Evolutionary conservation across 2,113 vertebrate species (phyloP), one percentile per base, ranked within the genome.

Genomic region (Pampusana beccarii): DNA sequence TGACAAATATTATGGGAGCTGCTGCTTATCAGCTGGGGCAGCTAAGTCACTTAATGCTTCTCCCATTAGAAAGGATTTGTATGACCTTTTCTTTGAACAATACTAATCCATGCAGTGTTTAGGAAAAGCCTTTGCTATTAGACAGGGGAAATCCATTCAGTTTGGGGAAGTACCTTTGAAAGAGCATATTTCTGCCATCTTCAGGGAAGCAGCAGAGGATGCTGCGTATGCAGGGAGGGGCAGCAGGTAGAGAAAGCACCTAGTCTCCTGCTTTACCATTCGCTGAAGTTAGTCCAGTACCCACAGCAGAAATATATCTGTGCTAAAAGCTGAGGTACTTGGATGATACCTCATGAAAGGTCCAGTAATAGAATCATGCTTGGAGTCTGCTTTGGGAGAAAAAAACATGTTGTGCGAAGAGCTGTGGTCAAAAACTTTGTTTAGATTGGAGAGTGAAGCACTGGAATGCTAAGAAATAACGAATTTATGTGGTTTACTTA

Each of bases 21-120:
- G 65, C 62, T 88, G 33, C 40, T 92, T 70, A 72, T 75, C 74
- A 84, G 2, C 78, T 72, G 54, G 70, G 50, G 11, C 81, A 66
- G 54, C 48, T 82, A 61, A 92, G 78, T 86, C 90, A 69, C 58
- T 87, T 96, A 93, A 95, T 93, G 40, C 70, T 93, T 90, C 57
- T 96, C 93, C 87, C 80, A 83, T 80, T 86, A 94, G 58, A 77
- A 80, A 73, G 70, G 87, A 73, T 91, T 91, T 81, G 29, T 4
- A 0, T 96, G 96, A 93, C 89, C 90, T 96, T 95, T 91, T 7
- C 74, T 62, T 80, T 62, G 58, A 88, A 87, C 40, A 88, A 13
- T 42, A 91, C 77, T 94, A 90, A 90, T 91, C 46, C 60, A 34
- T 17, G 25, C 19, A 38, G 31, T 77, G 48, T 90, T 88, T 92